Base-by-base conservation (phyloP, 2,797 vertebrate genomes). In the Odontamblyopus rebecca region DNA sequence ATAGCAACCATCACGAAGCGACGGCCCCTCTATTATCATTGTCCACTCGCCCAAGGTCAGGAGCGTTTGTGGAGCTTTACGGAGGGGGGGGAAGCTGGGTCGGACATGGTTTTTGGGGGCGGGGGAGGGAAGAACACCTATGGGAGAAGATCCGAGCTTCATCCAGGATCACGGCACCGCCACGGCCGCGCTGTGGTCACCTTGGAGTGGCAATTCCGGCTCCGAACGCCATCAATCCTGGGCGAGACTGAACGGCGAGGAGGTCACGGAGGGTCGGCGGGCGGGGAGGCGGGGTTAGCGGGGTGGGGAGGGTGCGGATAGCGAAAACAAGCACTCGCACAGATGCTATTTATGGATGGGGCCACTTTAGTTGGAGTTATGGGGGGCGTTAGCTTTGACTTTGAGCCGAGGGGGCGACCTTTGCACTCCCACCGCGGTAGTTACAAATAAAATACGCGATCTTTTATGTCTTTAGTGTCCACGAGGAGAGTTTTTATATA, bases 21-120 rank as follows among this genome's bases (percentile, higher is more conserved):
- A 35, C 65, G 75, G 81, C 69, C 15, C 48, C 26, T 71, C 78
- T 75, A 66, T 86, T 81, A 83, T 62, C 61, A 74, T 70, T 72
- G 82, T 82, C 54, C 26, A 61, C 72, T 66, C 53, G 72, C 35
- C 44, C 86, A 90, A 90, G 87, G 86, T 88, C 86, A 78, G 73
- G 27, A 60, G 57, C 27, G 69, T 77, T 68, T 78, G 73, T 61
- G 54, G 62, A 27, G 29, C 41, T 60, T 30, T 60, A 15, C 3
- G 27, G 57, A 12, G n/a, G 57, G 27, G 27, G 2, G n/a, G 9
- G 27, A 13, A 5, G 70, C 2, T 4, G n/a, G 50, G 29, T 27
- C 8, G 53, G 19, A 12, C 41, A 44, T 15, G 41, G 3, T 44
- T 44, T 44, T 56, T 23, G 12, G 26, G 35, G 61, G 32, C 1